Base-by-base conservation (phyloP, 92 coral and sea anemone species). In the Virgularia gustaviana region DNA sequence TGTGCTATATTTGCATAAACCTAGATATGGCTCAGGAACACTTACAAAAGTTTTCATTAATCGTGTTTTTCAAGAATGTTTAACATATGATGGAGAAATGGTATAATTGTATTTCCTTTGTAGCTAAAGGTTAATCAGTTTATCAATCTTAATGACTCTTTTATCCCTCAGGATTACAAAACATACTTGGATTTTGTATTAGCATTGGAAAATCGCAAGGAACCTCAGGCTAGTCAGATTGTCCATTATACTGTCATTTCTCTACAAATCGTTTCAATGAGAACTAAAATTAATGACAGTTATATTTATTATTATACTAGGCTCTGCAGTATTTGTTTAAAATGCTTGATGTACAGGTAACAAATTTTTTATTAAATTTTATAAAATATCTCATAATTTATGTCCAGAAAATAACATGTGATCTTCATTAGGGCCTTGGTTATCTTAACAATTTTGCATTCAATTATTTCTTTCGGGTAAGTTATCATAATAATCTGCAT, bases 71-170 rank as follows among this genome's bases (percentile, higher is more conserved):
- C 96, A 89, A 78, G 98, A 92, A 67, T 92, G 98, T 47, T 76
- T 92, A 49, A 92, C 98, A 4, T 92, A 92, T 44, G 98, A 92
- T 70, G 98, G 98, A 29, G 98, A 92, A 80, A 92, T 92, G 98
- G 98, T 92, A 35, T 71, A 7, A 20, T 18, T 43, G 13, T 20
- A 22, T 66, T 66, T 37, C 19, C 6, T 20, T 20, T 7, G 30
- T 23, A 25, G 29, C n/a, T 13, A 18, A 20, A 57, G 28, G 29
- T 6, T 57, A 28, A 7, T 18, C 19, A 8, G 10, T 18, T 53
- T 7, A 8, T 7, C 30, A 10, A 18, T 7, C 30, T 25, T 7
- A 18, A 7, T 23, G 6, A 5, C 38, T 24, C 6, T 38, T 32
- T 3, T 16, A 22, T 77, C 8, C 71, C 41, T 2, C 64, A 91